Base-by-base conservation (phyloP, 2,113 vertebrate species). In the Pseudolaguvia tuberculata region DNA sequence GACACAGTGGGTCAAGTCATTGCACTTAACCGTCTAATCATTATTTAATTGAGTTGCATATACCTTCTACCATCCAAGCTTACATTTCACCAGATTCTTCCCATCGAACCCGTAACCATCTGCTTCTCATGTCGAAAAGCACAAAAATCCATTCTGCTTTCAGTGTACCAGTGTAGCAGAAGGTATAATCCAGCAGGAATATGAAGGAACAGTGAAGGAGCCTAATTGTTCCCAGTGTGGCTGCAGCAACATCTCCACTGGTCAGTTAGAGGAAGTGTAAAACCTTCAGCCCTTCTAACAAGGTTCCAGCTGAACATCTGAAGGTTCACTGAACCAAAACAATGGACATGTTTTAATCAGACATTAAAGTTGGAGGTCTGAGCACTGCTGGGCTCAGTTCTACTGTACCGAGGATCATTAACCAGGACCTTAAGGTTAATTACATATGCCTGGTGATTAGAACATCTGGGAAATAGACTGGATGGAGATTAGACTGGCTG, bases 221-320 rank as follows among this genome's bases (percentile, higher is more conserved):
- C 56, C 5, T 67, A 67, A 67, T 67, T 67, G 50, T 67, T 23
- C 62, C 63, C 45, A 27, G 23, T 29, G 45, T 50, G 63, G 45
- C 45, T 18, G 10, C 63, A 66, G 18, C 63, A 48, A 65, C 23
- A 67, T 12, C 45, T 50, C 27, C 63, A 50, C 15, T 50, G 45
- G 7, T 13, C 63, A 66, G 23, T 50, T 27, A 65, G 18, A 23
- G 63, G 45, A 50, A 1, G 4, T 18, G 23, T 50, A 50, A 50
- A 45, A 67, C 23, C 11, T 65, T 10, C n/a, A 65, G 61, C 61
- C 47, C 62, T 47, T 50, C 27, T 11, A 50, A 29, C 14, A 45
- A 21, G 11, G 35, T 62, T n/a, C 59, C 21, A n/a, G n/a, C n/a
- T 57, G 5, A 1, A 29, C 5, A 15, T 29, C 7, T 58, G 56